Base-by-base conservation (phyloP, 2,888 invertebrate species). In the Drosophila monieri region DNA sequence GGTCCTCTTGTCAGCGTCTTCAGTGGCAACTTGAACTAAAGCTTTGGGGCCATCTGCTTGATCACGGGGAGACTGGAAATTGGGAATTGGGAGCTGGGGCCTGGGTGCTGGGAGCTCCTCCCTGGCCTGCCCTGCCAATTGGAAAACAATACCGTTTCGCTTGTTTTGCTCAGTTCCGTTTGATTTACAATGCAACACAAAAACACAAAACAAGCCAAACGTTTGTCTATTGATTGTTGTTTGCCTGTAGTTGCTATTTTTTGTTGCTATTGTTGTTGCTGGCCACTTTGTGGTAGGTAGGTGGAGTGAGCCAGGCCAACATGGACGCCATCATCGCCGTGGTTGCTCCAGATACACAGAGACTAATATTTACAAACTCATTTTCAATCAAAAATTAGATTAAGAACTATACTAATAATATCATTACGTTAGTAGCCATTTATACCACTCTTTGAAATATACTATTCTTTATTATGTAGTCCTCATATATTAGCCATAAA, bases 171-270 rank as follows among this genome's bases (percentile, higher is more conserved):
- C 62, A 76, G 87, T 80, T 85, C 81, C 84, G 78, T 87, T 84
- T 83, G 88, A 88, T 83, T 83, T 83, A 83, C 88, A 88, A 81
- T 88, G 77, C 80, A 60, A 61, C 52, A 69, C 58, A 78, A 70
- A 62, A 60, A 53, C 58, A 44, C 48, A 78, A 75, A 73, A 77
- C 77, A 85, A 73, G 75, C 69, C 53, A 67, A 85, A 80, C 74
- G 64, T 85, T 81, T 72, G 88, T 83, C 88, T 81, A 81, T 81
- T 83, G 88, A 83, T 83, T 86, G 88, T 88, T 75, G 88, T 76
- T 62, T 65, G 30, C 51, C 71, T n/a, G 27, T 51, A 18, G 60
- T 35, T 32, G 21, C n/a, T 21, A 44, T 47, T n/a, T 35, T 35
- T 12, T 51, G 70, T 18, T 48, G 49, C 27, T 55, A 39, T 49